Base-by-base conservation (phyloP, 2,888 invertebrate genomes). In the Idaea biselata region DNA sequence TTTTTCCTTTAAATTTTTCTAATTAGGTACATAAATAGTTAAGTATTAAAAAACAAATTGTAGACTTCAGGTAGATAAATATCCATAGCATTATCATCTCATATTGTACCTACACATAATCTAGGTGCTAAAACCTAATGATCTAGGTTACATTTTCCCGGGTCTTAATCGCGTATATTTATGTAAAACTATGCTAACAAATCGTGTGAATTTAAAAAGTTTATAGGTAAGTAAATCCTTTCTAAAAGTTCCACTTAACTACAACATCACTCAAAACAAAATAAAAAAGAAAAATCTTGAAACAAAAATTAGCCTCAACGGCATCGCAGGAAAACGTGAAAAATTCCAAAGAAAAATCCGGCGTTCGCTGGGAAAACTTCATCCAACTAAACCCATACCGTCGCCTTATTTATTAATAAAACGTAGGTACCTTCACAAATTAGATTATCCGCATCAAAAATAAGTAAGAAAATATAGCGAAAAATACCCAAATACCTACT, bases 161-260 rank as follows among this genome's bases (percentile, higher is more conserved):
- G 25, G 25, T 25, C 25, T 25, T 25, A 25, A 25, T 25, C 25
- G 25, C 25, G 25, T 25, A n/a, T n/a, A n/a, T n/a, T n/a, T n/a
- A 25, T 25, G 25, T 25, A 25, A 25, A 25, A n/a, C n/a, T 25
- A 25, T 25, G 25, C 5, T 25, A 25, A 25, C 53, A 53, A 53
- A 53, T 53, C 14, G n/a, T n/a, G 53, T 2, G 8, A 14, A 53
- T 53, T 53, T 89, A 89, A 88, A 84, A 87, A 87, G 89, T 89
- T 72, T 70, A 25, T 25, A 25, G 3, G n/a, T n/a, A n/a, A 25
- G 25, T 25, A n/a, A n/a, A n/a, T 25, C 5, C 25, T 25, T 25
- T 25, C 25, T 25, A n/a, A n/a, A 44, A 8, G 44, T 44, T 44
- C 44, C 44, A 44, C 44, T 44, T 44, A 44, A 14, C 44, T 44